Evolutionary conservation across 23 tunicate species (phyloP), one percentile per base, ranked within the genome.

Genomic region (Aplidium turbinatum): DNA sequence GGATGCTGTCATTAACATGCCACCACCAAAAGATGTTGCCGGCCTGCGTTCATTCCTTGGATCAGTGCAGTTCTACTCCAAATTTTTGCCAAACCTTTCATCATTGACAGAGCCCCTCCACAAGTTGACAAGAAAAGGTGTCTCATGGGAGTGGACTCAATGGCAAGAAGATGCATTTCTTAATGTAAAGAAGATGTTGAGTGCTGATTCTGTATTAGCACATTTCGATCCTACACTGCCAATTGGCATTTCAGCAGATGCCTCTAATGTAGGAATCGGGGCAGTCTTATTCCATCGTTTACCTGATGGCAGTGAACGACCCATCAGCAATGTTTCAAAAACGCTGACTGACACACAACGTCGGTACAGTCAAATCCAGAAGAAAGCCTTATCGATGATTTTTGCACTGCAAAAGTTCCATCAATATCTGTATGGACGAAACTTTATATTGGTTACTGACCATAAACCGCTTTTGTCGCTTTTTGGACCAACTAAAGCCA

Each of bases 301-400:
- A 52, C 46, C 52, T 1, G 78, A 54, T 51, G 78, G 34, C 40
- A 30, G 33, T 13, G 72, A 77, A 24, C 25, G 82, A 27, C 82
- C 72, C 3, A 77, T 77, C 4, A 47, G 47, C 0, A 77, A 77
- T 21, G 72, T 26, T 22, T 77, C 82, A 42, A 77, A 62, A 45
- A 62, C 61, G 1, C 27, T 61, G 40, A 33, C 82, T 1, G 31
- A 62, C 11, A 27, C 51, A 18, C 82, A 77, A 31, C 9, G 61
- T 0, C 62, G 63, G 3, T 77, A 77, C 60, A 77, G 72, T 32
- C 72, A 77, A 33, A 77, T 61, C 3, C 82, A 63, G 38, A 77
- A 63, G 33, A 61, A 77, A 40, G 82, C 72, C 21, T 31, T 77
- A 22, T 40, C 82, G 11, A 77, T 75, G 1, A 23, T 75, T 4